These are phyloP conservation scores for Pseudomyrmex flavicornis DNA, from an alignment of 1,140 invertebrate genomes.

Conservation along the genomic window DNA sequence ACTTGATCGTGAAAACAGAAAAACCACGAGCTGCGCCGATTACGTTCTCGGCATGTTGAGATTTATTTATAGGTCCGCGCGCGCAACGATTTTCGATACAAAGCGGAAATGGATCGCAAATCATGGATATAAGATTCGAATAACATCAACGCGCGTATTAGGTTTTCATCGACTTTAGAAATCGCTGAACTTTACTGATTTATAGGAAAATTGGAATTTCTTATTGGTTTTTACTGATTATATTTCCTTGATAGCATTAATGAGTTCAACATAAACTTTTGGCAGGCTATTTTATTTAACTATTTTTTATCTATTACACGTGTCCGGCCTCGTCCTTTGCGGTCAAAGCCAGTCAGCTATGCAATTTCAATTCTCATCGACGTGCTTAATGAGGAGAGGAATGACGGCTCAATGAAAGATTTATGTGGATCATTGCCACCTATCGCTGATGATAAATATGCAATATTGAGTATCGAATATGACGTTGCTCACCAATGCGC, in stretches of 20 bases:
- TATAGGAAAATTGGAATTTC: neutral
- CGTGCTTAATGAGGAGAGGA: conserved; percentile 21
- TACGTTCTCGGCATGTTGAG: conserved; percentile 70
- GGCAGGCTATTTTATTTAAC: neutral
- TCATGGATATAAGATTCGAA: neutral
- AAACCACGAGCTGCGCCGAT: conserved; percentile 74
- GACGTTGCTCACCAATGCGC: conserved; percentile 63
- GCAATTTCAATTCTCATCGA: conserved; percentile 41
- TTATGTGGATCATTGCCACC: conserved; percentile 82
- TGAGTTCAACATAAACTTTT: neutral
- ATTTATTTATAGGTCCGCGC: conserved; percentile 64
- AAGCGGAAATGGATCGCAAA: neutral
- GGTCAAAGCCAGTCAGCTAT: neutral
- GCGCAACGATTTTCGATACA: conserved; percentile 2
- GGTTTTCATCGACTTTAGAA: neutral
- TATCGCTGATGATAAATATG: conserved; percentile 76
- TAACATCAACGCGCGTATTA: neutral
- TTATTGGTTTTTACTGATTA: neutral
- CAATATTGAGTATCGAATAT: conserved; percentile 72
- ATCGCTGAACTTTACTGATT: neutral
- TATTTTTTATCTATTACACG: neutral
- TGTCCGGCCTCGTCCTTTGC: conserved; percentile 24
- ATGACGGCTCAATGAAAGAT: conserved; percentile 44
- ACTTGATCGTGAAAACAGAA: conserved; percentile 84
- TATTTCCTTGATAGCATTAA: no score